These are phyloP conservation scores for Lepus townsendii DNA, from an alignment of 2,797 vertebrate genomes.

Conservation along the genomic window DNA sequence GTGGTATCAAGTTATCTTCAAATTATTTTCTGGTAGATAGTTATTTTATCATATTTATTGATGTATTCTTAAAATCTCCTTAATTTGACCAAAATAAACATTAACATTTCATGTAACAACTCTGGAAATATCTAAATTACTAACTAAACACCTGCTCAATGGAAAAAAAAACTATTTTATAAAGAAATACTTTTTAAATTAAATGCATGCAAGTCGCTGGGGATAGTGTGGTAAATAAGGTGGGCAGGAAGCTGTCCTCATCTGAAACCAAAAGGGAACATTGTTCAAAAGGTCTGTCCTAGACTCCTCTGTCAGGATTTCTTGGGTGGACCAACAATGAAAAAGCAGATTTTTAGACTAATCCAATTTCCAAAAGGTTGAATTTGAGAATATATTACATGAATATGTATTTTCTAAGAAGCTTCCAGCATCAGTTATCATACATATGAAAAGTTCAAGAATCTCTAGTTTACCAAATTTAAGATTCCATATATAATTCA, in stretches of 20 bases:
- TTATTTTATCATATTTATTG: neutral
- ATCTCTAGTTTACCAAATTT: neutral
- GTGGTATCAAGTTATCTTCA: neutral
- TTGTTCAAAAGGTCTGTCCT: neutral
- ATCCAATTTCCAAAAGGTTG: neutral
- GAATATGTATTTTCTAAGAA: neutral
- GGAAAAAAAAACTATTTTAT: neutral
- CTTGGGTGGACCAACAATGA: neutral
- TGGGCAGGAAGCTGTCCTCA: neutral
- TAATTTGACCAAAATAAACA: neutral
- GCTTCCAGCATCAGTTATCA: neutral
- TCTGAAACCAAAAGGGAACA: accelerated
- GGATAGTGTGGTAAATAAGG: neutral
- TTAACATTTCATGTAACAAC: neutral
- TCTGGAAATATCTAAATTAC: neutral
- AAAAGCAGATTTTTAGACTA: neutral
- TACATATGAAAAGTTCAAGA: neutral
- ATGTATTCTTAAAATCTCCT: neutral
- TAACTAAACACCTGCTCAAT: neutral
- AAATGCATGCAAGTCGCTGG: neutral
- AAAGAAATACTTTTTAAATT: neutral
- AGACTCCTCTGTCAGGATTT: neutral
- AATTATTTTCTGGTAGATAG: neutral
- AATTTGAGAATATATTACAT: neutral
- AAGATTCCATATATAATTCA: neutral